A percentile compares a stretch with the other conserved stretches of the same genome.
phyloP scores from a whole-genome alignment of 2,113 vertebrate species.

The Mormoops blainvillei region DNA sequence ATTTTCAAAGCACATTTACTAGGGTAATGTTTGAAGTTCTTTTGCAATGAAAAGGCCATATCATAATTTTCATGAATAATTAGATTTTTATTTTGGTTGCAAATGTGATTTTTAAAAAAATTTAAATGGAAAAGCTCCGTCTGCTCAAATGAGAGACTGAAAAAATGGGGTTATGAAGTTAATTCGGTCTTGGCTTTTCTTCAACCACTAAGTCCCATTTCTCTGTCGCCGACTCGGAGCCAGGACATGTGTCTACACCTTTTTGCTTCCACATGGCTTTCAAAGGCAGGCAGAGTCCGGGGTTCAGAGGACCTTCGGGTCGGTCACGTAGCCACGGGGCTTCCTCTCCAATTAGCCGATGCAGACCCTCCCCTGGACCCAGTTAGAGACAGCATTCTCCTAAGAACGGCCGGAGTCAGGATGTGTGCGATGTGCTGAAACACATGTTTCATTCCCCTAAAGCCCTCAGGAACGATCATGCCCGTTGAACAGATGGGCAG shows the following conservation, averaged over 20 bases:
- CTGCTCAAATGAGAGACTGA: not conserved
- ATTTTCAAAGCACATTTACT: not conserved
- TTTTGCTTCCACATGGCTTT: not conserved
- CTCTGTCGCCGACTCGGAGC: not conserved
- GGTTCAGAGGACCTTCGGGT: not conserved
- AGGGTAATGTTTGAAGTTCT: not conserved
- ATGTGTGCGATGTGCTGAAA: not conserved
- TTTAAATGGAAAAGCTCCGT: not conserved
- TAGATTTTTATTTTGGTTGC: conserved; percentile 19
- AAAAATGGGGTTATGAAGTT: not conserved
- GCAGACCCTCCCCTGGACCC: not conserved
- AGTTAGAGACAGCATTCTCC: not conserved
- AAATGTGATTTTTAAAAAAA: not conserved
- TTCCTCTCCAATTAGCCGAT: not conserved
- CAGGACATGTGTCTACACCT: too few relatives aligned
- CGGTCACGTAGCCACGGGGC: not conserved
- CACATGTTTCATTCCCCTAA: not conserved
- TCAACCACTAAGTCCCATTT: not conserved
- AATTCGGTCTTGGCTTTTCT: not conserved
- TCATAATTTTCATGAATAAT: not conserved
- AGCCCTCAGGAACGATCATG: not conserved
- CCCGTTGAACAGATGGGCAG: not conserved
- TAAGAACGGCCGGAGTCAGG: not conserved
- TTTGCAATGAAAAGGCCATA: not conserved
- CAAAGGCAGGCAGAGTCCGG: not conserved